These are phyloP conservation scores for Chascanopsetta lugubris DNA, from an alignment of 2,113 vertebrate species.

Conservation along the genomic window DNA sequence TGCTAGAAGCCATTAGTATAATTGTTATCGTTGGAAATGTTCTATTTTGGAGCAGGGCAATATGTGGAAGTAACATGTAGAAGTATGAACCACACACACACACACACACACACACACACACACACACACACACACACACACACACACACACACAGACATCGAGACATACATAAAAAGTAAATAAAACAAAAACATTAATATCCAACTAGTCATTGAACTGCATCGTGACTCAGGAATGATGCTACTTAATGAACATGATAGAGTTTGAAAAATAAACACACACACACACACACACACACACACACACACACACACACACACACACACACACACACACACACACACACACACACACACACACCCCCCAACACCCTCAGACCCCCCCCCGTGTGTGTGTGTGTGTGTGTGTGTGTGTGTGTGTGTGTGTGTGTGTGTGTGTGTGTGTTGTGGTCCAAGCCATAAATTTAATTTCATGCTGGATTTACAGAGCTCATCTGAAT, in stretches of 20 bases:
- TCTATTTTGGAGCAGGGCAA: constrained; percentile 65
- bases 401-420: no score
- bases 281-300: constrained; percentile 12
- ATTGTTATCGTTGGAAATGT: constrained; percentile 79
- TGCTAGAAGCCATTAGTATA: constrained; percentile 70
- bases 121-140: not conserved
- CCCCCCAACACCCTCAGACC: no score
- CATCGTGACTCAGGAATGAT: constrained; percentile 51
- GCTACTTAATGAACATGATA: constrained; percentile 45
- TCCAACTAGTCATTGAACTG: constrained; percentile 37
- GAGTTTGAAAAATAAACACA: constrained; percentile 34
- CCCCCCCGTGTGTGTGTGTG: no score
- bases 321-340: constrained; percentile 20
- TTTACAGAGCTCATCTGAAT: constrained; percentile 83
- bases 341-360: constrained; percentile 19
- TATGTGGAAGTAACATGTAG: constrained; percentile 48
- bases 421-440: constrained; percentile 42
- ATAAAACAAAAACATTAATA: constrained; percentile 38
- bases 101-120: constrained; percentile 11
- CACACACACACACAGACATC: constrained; percentile 1
- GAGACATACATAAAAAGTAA: not conserved
- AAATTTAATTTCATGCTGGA: constrained; percentile 86
- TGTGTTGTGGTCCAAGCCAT: constrained; percentile 76
- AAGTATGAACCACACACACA: constrained; percentile 33
- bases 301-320: not conserved